phyloP scores from a whole-genome alignment of 2,888 invertebrate species.

The Amphipoea lucens region DNA sequence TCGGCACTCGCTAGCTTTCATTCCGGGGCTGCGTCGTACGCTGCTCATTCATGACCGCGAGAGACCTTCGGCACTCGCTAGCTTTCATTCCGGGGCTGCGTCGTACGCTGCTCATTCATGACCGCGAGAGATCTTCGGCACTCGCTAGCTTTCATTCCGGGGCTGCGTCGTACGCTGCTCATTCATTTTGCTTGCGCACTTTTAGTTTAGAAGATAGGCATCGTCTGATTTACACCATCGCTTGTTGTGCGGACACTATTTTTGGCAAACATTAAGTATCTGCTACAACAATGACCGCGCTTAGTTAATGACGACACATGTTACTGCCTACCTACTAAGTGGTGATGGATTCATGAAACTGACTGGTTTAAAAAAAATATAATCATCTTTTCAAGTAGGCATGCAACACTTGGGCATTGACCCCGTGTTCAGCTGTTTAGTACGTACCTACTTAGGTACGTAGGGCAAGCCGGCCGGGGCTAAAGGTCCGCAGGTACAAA shows the following conservation, averaged over 20 bases:
- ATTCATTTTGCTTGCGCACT: not conserved
- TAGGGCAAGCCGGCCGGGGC: too few relatives aligned
- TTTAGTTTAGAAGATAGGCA: slow-evolving; percentile 4
- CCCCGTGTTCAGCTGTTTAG: not conserved
- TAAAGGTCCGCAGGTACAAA: too few relatives aligned
- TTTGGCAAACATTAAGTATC: slow-evolving; percentile 17
- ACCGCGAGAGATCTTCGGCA: not conserved
- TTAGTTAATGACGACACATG: slow-evolving; percentile 7
- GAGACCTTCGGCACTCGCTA: too few relatives aligned
- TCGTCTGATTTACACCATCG: slow-evolving; percentile 69
- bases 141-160: not conserved
- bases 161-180: not conserved
- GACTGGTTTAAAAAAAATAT: not conserved
- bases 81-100: too few relatives aligned
- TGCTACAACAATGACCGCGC: slow-evolving; percentile 25
- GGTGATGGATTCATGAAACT: not conserved
- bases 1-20: too few relatives aligned
- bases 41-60: too few relatives aligned
- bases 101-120: too few relatives aligned
- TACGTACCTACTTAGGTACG: too few relatives aligned
- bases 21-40: too few relatives aligned
- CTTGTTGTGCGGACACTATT: slow-evolving; percentile 25
- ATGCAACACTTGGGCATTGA: not conserved
- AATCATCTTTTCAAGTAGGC: not conserved
- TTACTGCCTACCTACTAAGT: not conserved